These are phyloP conservation scores for Drosophila quasianomalipes DNA, from an alignment of 2,888 invertebrate species.

Conservation along the genomic window DNA sequence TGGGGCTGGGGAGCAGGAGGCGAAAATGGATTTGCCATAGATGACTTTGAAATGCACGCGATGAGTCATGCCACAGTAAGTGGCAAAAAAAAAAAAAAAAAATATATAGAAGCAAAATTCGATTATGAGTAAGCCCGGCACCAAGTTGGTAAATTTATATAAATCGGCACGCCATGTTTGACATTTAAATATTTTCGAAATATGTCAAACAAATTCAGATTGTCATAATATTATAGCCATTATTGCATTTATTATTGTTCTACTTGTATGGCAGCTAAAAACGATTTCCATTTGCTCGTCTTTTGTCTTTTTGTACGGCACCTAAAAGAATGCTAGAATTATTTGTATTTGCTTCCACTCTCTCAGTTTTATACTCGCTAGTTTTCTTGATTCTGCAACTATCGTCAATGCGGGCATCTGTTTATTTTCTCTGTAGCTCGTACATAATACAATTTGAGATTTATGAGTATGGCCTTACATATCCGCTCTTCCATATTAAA, in stretches of 20 bases:
- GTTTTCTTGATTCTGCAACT: conserved; percentile 7
- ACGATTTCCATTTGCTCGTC: background rate
- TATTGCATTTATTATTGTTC: background rate
- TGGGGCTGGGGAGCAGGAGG: conserved; percentile 7
- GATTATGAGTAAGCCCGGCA: conserved; percentile 39
- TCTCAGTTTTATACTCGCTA: conserved; percentile 17
- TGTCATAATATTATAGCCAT: background rate
- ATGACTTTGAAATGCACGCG: conserved; percentile 56
- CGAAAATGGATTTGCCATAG: conserved; percentile 49
- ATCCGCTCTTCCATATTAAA: background rate
- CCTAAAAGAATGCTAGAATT: conserved; percentile 65
- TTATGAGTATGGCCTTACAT: conserved; percentile 48
- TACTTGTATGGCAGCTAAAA: background rate
- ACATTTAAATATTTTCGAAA: background rate
- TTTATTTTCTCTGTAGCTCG: conserved; percentile 15
- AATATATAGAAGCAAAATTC: conserved; percentile 29
- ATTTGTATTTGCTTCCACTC: background rate
- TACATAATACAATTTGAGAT: conserved; percentile 57
- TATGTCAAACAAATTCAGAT: background rate
- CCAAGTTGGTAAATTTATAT: conserved; percentile 5
- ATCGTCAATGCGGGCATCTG: conserved; percentile 25
- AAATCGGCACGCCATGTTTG: background rate
- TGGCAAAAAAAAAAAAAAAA: conserved; percentile 10
- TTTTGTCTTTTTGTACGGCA: conserved; percentile 19
- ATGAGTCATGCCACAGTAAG: conserved; percentile 60